Base-by-base conservation (phyloP, 2,888 invertebrate genomes). In the Troilus luridus region DNA sequence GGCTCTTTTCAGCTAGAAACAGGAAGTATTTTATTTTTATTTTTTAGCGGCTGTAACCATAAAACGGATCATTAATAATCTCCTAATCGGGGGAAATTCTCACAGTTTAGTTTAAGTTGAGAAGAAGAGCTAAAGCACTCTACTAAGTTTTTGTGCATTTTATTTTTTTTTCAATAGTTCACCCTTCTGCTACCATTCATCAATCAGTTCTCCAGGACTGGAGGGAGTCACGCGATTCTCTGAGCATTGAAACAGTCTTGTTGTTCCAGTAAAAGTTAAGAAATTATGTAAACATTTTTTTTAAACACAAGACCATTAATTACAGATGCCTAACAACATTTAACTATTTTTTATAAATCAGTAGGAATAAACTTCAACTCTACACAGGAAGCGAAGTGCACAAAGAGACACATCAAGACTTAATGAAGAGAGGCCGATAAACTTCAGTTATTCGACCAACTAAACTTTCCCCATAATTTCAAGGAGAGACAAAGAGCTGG, bases 51-150 rank as follows among this genome's bases (percentile, higher is more conserved):
- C 72, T 59, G 58, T 77, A 64, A 72, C 58, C 27, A 2, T 77
- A 10, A 89, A 89, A 89, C 67, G 58, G 90, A 90, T 90, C 90
- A 90, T 90, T 90, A 90, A 90, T 90, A 90, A 77, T 59, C 90
- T 90, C 27, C 77, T n/a, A 77, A 59, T 64, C 67, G 24, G 24
- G 58, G 59, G 21, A 77, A n/a, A 72, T 90, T 89, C 77, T 59
- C 64, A 90, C 90, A 72, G 67, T 90, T 90, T 77, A 90, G 59
- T 90, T 60, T 56, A 67, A 64, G 64, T 64, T 27, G 7, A n/a
- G 56, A 85, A 58, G 85, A 58, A 85, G 56, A 85, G 56, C 85
- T 85, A 3, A 58, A 85, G 56, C 58, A 24, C 77, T 67, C 24
- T 24, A 14, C 90, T 59, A 58, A 62, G n/a, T 89, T 89, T 67